Base-by-base conservation (phyloP, 1,140 invertebrate species). In the Himalopsyche phryganea region DNA sequence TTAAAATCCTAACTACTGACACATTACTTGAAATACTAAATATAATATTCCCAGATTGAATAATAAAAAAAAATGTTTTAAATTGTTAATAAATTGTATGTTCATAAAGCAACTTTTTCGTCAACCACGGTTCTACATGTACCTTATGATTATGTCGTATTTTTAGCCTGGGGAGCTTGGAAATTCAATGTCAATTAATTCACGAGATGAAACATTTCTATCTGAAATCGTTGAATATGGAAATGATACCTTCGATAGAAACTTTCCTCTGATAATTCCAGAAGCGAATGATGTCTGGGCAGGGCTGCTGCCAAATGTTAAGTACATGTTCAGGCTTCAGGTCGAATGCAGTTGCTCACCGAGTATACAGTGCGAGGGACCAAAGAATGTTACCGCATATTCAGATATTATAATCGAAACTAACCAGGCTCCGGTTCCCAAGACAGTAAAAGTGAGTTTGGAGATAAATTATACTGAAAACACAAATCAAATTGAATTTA, bases 171-270 rank as follows among this genome's bases (percentile, higher is more conserved):
- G 55, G 45, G 49, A 20, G 35, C 49, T 62, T 23, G 50, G 50
- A 23, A 52, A 46, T 42, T 13, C 20, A 4, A 14, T 58, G 13
- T n/a, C 36, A n/a, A 57, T 58, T n/a, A 59, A 63, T 48, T 63
- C 61, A 4, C 19, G 18, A 10, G 61, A 63, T 28, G 61, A 63
- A 42, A 63, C 61, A 5, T 63, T 63, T 48, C 23, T 63, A 28
- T 63, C 61, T 2, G 61, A 63, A 36, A 50, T 63, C 28, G 61
- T 56, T n/a, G 61, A 63, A 19, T 63, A 46, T 33, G 48, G 57
- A 5, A 63, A 63, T 44, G 52, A 63, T 14, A 59, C 61, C 3
- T 5, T 63, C 0, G 20, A 41, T 19, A 48, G 51, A 44, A 52
- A 51, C 32, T 63, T 51, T 42, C 61, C 61, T 17, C 19, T 63